Base-by-base conservation (phyloP, 1,140 invertebrate species). In the Pygmarrhopalites habei region DNA sequence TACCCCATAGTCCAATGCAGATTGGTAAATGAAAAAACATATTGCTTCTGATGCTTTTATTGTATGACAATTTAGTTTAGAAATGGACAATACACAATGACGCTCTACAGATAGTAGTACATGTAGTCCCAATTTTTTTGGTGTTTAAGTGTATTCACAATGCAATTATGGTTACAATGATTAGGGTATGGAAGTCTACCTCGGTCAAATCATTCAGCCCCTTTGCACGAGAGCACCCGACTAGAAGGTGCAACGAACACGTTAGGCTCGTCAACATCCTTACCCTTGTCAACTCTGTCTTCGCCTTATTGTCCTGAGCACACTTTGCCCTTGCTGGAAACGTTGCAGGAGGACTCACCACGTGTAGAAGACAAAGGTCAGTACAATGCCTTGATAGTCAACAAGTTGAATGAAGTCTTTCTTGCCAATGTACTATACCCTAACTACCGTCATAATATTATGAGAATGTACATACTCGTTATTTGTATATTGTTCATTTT, bases 181-280 rank as follows among this genome's bases (percentile, higher is more conserved):
- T 4, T 62, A 87, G 88, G 87, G 61, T 90, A 90, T 74, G 88
- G 86, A 75, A 90, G 86, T 76, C 80, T 90, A 69, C 87, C 88
- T 25, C 79, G 88, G 62, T 88, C 87, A 46, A 88, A 87, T 72
- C 86, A 89, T 76, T 86, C 83, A 67, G 87, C 81, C 71, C 85
- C 81, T 35, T 55, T 68, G 17, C 62, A 67, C 51, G 76, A 80
- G 74, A 79, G 79, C 62, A 77, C 78, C 59, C 59, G 73, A 65
- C 65, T 79, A 73, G 70, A 78, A 73, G 72, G 79, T 49, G 65
- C 53, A 1, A 60, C 67, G 53, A 62, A 62, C 10, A 64, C 41
- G 14, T 47, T 70, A 35, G 68, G 68, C 2, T 70, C 68, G 19
- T 71, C 69, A 4, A 63, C 72, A 60, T 81, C 74, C 56, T 78